Conservation (phyloP, 1,140 invertebrate genomes). For the Scylla paramamosain region DNA sequence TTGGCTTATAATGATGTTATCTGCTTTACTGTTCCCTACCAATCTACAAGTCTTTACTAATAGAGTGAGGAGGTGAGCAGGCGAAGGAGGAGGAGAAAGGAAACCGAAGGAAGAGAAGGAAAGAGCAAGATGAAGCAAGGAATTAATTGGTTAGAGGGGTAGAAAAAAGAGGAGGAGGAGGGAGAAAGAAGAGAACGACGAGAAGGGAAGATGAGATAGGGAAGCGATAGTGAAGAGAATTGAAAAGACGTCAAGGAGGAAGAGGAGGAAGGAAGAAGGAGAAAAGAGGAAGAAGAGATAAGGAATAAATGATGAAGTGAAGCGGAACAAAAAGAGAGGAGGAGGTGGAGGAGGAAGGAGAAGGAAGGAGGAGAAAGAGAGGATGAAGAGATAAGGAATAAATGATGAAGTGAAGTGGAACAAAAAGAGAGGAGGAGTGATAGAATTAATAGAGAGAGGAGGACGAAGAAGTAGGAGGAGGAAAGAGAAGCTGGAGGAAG, state of each 20-base stretch:
- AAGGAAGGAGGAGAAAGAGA: too few species aligned
- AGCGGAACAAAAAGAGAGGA: too few species aligned
- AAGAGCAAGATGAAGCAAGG: neutral
- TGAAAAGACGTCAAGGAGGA: neutral
- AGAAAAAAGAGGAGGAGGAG: too few species aligned
- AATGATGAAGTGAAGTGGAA: neutral
- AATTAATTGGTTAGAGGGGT: too few species aligned
- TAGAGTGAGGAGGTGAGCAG: neutral
- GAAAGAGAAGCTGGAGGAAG: neutral
- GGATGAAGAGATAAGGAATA: neutral
- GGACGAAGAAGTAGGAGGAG: neutral
- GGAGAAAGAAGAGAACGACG: too few species aligned
- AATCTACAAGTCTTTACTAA: constrained; percentile 14
- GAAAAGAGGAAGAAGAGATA: neutral
- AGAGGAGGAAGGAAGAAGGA: neutral
- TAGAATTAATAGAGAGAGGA: neutral
- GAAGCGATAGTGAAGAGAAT: neutral
- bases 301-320: too few species aligned
- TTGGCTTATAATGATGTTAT: constrained; percentile 1
- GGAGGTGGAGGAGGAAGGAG: too few species aligned
- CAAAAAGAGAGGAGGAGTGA: neutral
- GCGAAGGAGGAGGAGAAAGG: neutral
- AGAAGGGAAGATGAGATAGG: too few species aligned
- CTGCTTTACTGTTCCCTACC: neutral
- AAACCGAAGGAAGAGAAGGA: neutral